Evolutionary conservation across 2,113 vertebrate species (phyloP), one percentile per base, ranked within the genome.

Genomic region (Hippocampus abdominalis): DNA sequence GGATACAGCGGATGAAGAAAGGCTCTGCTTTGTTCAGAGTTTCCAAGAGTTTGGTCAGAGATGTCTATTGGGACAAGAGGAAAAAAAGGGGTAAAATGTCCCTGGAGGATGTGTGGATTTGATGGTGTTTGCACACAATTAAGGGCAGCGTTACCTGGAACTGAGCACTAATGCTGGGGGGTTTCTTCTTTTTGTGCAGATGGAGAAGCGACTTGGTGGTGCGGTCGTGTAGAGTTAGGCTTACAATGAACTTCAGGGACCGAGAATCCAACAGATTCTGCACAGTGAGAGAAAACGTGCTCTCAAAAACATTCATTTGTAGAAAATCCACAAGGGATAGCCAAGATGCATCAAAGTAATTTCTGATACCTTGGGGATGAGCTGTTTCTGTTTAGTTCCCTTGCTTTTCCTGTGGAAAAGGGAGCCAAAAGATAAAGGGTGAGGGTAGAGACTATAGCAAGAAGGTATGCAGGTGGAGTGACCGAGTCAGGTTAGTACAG

Each of bases 161-260:
- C 88, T 99, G 97, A 4, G 97, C 97, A 0, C 97, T 98, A 89
- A 99, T 99, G 85, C 97, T 99, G 0, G 97, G 97, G 0, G 97
- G 94, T 57, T 96, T 98, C 89, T 99, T 99, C 93, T 99, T 99
- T 87, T 98, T 98, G 92, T 98, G 96, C 64, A 98, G 84, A 81
- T 98, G 97, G 51, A 98, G 89, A 74, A 98, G 91, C 15, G 97
- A 96, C 86, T 98, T 98, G 3, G 96, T 98, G 7, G 97, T 98
- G 44, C 96, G 94, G 67, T 99, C 97, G 0, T 98, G 95, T 54
- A 98, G 90, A 0, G 96, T 97, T 92, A 97, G 92, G 72, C 94
- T 92, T 69, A 98, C 93, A 2, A 99, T 95, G 32, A 95, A 93
- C 87, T 96, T 98, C 81, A 99, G 90, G 51, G 97, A 98, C 39